Evolutionary conservation across 2,113 vertebrate genomes (phyloP).

Genomic region (Camelus bactrianus): DNA sequence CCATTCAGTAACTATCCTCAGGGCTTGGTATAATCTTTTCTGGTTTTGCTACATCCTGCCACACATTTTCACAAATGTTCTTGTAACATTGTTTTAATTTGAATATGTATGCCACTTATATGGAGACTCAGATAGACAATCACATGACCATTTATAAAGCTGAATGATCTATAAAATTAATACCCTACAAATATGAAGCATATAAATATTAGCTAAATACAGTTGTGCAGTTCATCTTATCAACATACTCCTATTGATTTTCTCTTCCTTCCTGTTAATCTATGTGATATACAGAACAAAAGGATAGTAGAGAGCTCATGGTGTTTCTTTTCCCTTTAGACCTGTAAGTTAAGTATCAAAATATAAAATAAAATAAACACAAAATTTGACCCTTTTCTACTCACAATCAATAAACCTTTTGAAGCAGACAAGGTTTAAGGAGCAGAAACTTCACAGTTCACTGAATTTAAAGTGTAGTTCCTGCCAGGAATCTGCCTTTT

Average conservation of each 20-base stretch:
- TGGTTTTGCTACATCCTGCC: accelerated
- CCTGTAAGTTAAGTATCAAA: neutral
- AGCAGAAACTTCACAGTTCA: constrained; percentile 4
- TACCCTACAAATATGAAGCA: neutral
- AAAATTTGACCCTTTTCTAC: neutral
- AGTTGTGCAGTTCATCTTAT: neutral
- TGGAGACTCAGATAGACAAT: neutral
- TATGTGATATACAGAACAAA: neutral
- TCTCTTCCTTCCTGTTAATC: neutral
- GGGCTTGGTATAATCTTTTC: neutral
- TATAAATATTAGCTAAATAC: neutral
- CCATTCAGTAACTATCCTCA: neutral
- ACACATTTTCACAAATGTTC: neutral
- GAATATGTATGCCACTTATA: neutral
- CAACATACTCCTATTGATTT: neutral
- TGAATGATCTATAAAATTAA: neutral
- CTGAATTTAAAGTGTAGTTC: neutral
- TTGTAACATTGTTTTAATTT: neutral
- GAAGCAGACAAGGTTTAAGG: neutral
- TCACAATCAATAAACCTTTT: neutral
- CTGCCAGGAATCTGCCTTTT: neutral
- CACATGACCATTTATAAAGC: neutral
- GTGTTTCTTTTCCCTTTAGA: neutral
- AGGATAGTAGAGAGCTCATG: neutral
- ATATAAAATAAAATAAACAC: constrained; percentile 10